Base-by-base conservation (phyloP, 2,888 invertebrate species). In the Catonia carolina region DNA sequence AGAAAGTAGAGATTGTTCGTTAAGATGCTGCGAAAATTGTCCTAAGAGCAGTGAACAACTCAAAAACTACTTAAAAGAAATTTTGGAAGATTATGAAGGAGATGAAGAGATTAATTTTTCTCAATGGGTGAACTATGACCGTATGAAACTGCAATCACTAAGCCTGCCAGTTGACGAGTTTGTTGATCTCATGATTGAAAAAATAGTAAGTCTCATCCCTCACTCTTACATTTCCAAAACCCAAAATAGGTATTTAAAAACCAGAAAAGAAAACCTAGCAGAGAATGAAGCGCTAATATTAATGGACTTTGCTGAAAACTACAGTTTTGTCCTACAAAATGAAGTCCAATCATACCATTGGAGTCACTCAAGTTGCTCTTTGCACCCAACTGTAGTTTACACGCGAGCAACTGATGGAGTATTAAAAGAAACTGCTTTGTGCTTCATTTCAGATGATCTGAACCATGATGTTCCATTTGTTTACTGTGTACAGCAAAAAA, bases 161-260 rank as follows among this genome's bases (percentile, higher is more conserved):
- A 14, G 12, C 12, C 35, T 27, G 15, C 15, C 33, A 22, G 31
- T 41, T 27, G 55, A 53, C 12, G 58, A 60, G n/a, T 56, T 55
- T 53, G 33, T 60, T 10, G 50, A 55, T 14, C 10, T 15, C 27
- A 20, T 58, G 20, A 47, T 33, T 36, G 22, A 20, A 6, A 23
- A 41, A 17, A 33, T 33, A 8, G 22, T 18, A 20, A 53, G 50
- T 10, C 36, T 60, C 3, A 39, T 56, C 8, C 50, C 54, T 22
- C 60, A 63, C 53, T 35, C 59, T 33, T 61, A 55, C 31, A 55
- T 58, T n/a, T 22, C 58, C 6, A 61, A 22, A 35, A 5, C 58
- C 27, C 61, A 63, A 54, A 12, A 10, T 10, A 42, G n/a, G n/a
- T n/a, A n/a, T n/a, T n/a, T n/a, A 14, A 55, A 50, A 17, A 17